phyloP scores from a whole-genome alignment of 2,113 vertebrate species.

The Toxotes chatareus region DNA sequence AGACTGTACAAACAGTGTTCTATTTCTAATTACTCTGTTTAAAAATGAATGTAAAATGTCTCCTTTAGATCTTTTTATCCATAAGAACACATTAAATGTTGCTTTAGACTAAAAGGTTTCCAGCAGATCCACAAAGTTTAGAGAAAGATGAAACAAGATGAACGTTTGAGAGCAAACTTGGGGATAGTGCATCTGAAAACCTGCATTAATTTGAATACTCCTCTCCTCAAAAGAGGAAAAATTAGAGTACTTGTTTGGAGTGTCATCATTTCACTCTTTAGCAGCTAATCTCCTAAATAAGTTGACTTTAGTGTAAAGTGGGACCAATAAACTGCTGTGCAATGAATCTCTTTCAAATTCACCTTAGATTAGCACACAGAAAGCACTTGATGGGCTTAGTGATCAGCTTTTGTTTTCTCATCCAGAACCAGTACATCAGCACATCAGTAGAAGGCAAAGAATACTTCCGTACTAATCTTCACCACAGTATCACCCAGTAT shows the following conservation, averaged over 20 bases:
- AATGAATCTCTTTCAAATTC: slow-evolving; percentile 47
- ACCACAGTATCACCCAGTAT: slow-evolving; percentile 30
- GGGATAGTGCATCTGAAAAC: slow-evolving; percentile 7
- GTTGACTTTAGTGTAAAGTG: slow-evolving; percentile 37
- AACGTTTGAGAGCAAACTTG: slow-evolving; percentile 27
- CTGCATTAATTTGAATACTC: slow-evolving; percentile 37
- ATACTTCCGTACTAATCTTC: slow-evolving; percentile 25
- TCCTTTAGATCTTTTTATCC: neutral
- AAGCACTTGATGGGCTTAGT: slow-evolving; percentile 30
- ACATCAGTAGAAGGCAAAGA: slow-evolving; percentile 31
- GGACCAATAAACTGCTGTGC: slow-evolving; percentile 30
- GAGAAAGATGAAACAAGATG: neutral
- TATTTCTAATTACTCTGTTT: neutral
- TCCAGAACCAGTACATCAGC: slow-evolving; percentile 40
- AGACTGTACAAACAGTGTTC: neutral
- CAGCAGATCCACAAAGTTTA: neutral
- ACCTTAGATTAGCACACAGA: slow-evolving; percentile 41
- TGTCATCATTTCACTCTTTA: slow-evolving; percentile 48
- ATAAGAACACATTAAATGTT: neutral
- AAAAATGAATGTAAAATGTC: neutral
- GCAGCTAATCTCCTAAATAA: slow-evolving; percentile 52
- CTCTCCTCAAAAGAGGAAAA: slow-evolving; percentile 40
- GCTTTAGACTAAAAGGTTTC: slow-evolving; percentile 29
- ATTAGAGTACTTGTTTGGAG: slow-evolving; percentile 46
- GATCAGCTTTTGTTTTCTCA: slow-evolving; percentile 53